A percentile compares a stretch with the other conserved stretches of the same genome.
Conservation (phyloP, 2,797 vertebrate species). For the Leptodactylus fallax region DNA sequence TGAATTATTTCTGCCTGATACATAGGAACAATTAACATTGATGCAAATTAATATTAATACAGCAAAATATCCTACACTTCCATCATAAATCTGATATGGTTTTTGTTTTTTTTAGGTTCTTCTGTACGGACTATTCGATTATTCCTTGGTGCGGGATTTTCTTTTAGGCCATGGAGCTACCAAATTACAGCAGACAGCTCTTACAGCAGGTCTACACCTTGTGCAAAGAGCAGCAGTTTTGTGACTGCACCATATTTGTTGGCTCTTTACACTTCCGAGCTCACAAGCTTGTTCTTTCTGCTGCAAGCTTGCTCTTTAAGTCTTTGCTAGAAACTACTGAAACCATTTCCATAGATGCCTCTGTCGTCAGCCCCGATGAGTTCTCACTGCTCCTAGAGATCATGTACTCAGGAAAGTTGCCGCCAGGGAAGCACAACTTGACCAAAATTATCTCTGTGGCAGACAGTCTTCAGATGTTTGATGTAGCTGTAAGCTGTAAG, state of each 20-base stretch:
- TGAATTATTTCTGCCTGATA: no score
- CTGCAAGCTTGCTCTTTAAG: constrained; percentile 89
- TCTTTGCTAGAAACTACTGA: constrained; percentile 83
- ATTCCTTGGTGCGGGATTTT: background rate
- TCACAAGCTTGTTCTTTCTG: constrained; percentile 86
- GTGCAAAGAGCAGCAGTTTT: constrained; percentile 85
- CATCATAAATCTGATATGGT: background rate
- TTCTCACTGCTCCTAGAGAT: constrained; percentile 86
- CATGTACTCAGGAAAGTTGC: constrained; percentile 85
- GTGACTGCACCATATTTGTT: constrained; percentile 86
- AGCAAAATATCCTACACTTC: background rate
- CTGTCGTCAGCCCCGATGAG: constrained; percentile 84
- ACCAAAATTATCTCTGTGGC: constrained; percentile 83
- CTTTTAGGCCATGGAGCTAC: constrained; percentile 79
- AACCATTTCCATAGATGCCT: constrained; percentile 83
- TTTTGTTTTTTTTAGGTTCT: constrained; percentile 2
- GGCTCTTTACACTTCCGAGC: constrained; percentile 80
- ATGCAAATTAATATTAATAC: background rate
- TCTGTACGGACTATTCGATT: background rate
- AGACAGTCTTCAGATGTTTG: constrained; percentile 91
- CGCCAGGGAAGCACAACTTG: constrained; percentile 86
- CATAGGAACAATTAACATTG: no score
- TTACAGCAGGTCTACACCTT: constrained; percentile 85
- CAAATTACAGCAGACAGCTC: constrained; percentile 85
- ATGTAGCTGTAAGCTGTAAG: constrained; percentile 87